phyloP scores from a whole-genome alignment of 2,888 invertebrate genomes.

The Metellina segmentata region DNA sequence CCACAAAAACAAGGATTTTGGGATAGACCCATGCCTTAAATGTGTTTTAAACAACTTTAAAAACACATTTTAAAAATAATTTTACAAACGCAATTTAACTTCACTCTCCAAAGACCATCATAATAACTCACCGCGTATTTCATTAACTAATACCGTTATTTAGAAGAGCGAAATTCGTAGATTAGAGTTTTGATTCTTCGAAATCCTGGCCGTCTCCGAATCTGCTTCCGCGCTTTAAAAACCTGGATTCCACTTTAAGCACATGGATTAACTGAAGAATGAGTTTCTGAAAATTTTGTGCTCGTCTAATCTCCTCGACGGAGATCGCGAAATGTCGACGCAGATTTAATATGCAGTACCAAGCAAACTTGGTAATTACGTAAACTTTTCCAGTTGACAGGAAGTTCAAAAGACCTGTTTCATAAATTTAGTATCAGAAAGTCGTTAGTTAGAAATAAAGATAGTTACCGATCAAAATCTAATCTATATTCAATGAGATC shows the following conservation, averaged over 20 bases:
- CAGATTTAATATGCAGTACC: constrained; percentile 26
- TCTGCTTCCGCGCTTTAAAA: background rate
- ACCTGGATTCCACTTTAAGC: constrained; percentile 2
- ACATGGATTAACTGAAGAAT: background rate
- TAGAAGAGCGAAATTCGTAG: background rate
- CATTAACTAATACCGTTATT: background rate
- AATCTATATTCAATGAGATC: constrained; percentile 72
- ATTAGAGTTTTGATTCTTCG: background rate
- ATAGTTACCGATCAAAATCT: constrained; percentile 54
- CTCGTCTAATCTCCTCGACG: background rate
- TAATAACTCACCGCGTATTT: background rate
- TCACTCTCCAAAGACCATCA: background rate
- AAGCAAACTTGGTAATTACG: constrained; percentile 55
- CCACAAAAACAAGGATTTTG: too few species aligned
- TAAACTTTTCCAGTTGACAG: constrained; percentile 52
- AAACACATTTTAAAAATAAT: too few species aligned
- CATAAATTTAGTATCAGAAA: constrained; percentile 69
- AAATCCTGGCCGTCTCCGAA: background rate
- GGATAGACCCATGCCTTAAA: too few species aligned
- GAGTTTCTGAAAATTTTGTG: background rate
- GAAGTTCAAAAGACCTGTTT: constrained; percentile 62
- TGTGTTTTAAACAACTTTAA: too few species aligned
- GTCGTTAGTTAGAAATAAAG: constrained; percentile 64
- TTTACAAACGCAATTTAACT: too few species aligned
- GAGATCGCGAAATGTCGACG: background rate